Conservation (phyloP, 1,140 invertebrate species). For the Plodia interpunctella region DNA sequence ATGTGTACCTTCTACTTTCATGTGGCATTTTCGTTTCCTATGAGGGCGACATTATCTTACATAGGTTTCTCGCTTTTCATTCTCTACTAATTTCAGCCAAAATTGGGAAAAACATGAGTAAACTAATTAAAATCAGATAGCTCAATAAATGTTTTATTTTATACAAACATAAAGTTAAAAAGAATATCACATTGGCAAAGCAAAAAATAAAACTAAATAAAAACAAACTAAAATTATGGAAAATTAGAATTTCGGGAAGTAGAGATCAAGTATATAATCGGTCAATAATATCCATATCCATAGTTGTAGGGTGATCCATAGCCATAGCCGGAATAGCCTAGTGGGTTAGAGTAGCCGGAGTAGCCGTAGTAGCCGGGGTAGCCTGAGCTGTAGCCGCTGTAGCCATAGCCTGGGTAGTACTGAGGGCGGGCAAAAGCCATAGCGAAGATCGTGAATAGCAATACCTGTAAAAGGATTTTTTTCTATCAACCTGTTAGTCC, state of each 20-base stretch:
- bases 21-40: too few relatives aligned
- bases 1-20: too few relatives aligned
- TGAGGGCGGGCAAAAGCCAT: constrained; percentile 52
- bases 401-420: constrained; percentile 49
- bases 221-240: neutral
- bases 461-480: constrained; percentile 41
- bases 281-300: constrained; percentile 55
- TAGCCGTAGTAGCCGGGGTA: constrained; percentile 65
- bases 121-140: neutral
- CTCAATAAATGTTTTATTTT: constrained; percentile 7
- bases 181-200: neutral
- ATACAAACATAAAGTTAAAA: constrained; percentile 12
- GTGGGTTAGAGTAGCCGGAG: constrained; percentile 57
- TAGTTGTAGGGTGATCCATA: constrained; percentile 53
- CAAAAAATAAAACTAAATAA: constrained; percentile 9
- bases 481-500: too few relatives aligned
- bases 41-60: too few relatives aligned
- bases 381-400: constrained; percentile 39
- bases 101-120: neutral
- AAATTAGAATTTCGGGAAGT: neutral
- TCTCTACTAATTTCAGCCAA: too few relatives aligned
- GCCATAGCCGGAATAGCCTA: constrained; percentile 42
- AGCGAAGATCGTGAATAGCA: constrained; percentile 51
- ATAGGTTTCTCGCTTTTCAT: too few relatives aligned
- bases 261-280: neutral